Base-by-base conservation (phyloP, 2,888 invertebrate genomes). In the Andrena dorsata region DNA sequence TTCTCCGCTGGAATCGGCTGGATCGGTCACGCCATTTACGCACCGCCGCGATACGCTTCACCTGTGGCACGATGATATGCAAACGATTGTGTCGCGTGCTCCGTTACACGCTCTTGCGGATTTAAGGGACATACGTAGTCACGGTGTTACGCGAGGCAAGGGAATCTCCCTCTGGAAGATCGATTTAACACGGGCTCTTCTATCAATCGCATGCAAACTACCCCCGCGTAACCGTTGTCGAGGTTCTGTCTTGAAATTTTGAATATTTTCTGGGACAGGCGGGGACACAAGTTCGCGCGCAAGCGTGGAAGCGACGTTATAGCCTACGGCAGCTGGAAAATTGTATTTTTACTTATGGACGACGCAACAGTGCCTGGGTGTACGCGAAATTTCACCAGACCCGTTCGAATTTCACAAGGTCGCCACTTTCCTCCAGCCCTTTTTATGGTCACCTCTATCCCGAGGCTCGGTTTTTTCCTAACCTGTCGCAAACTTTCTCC, bases 401-500 rank as follows among this genome's bases (percentile, higher is more conserved):
- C 10, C 49, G 23, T n/a, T 32, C 26, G 16, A 20, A 20, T 41
- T 58, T 51, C 35, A 16, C 78, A 83, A 72, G 84, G 84, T 75
- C 82, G 26, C 41, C 53, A 47, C 66, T 83, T 83, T 74, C 53
- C 56, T 63, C 8, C 51, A 77, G 64, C 73, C 70, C 60, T 79
- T 77, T 83, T 75, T 56, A 64, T 58, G 58, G 53, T 64, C 71
- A 47, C 79, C 49, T 78, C 69, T 65, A 35, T 60, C 49, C 65
- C 2, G 4, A 53, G 58, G 69, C 35, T 64, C 65, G 23, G 30
- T 63, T 69, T 76, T 87, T 86, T 87, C 68, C 74, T 73, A 85
- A 85, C 82, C 80, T 73, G 82, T 41, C 88, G 77, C 23, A 75
- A 88, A 91, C 91, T 91, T 93, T 92, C 91, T 90, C 90, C 82